A percentile compares a stretch with the other conserved stretches of the same genome.
Evolutionary conservation across 2,797 vertebrate species (phyloP).

Genomic region (Acrocephalus scirpaceus): DNA sequence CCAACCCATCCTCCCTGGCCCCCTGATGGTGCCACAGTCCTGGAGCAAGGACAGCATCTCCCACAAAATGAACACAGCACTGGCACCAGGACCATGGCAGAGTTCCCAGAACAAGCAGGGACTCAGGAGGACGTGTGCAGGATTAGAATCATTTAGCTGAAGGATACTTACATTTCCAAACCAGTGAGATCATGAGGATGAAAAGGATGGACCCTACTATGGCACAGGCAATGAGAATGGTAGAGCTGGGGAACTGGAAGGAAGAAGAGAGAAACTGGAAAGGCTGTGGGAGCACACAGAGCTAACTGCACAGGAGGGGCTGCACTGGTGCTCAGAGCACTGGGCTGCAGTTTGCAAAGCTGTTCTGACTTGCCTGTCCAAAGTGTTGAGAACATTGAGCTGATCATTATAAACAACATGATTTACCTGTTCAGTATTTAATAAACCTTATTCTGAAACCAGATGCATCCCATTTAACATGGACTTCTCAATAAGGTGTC

Average conservation of each 20-base stretch:
- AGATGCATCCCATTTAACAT: not conserved
- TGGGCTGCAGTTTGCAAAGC: not conserved
- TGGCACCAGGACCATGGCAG: not conserved
- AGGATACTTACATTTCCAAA: constrained; percentile 43
- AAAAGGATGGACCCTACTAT: not conserved
- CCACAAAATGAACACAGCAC: not conserved
- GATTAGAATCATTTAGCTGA: not conserved
- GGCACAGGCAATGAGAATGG: not conserved
- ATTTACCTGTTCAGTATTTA: not conserved
- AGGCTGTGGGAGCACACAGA: not conserved
- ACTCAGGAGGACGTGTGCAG: not conserved
- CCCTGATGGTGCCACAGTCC: not conserved
- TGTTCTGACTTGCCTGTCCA: not conserved
- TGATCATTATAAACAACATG: not conserved
- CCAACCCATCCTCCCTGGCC: not conserved
- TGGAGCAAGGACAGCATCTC: not conserved
- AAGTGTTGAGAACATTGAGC: not conserved
- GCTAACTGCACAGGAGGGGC: not conserved
- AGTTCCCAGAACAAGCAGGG: not conserved
- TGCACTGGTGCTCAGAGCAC: not conserved
- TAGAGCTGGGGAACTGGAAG: not conserved
- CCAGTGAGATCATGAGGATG: rapidly evolving
- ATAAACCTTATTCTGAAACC: not conserved
- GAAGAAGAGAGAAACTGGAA: not conserved
- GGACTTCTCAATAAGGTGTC: not conserved